Evolutionary conservation across 2,113 vertebrate genomes (phyloP), one percentile per base, ranked within the genome.

Genomic region (Aix galericulata): DNA sequence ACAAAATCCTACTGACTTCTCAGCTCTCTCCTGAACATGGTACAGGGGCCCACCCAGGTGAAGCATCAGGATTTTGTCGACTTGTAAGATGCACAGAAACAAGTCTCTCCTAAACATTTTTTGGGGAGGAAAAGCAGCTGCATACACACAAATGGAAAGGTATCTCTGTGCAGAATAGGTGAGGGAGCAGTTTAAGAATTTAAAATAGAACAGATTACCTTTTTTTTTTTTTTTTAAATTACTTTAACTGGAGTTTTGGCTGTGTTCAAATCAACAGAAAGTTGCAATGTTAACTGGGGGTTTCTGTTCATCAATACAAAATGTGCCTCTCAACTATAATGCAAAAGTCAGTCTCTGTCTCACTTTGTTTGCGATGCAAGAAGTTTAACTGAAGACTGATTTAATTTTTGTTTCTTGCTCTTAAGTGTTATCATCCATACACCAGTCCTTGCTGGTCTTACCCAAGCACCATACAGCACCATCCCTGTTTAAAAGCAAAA

Each of bases 251-350:
- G 38, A 64, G 23, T 27, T 63, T 82, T 40, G 21, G 23, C 44
- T 58, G 17, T 62, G 18, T 32, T 88, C 44, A 73, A 52, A 44
- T 64, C 12, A 26, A 76, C 42, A 68, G 42, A 66, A 86, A 21
- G 29, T 44, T 92, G 74, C 63, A 67, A 3, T 58, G 53, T 82
- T 69, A 78, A 80, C 11, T 2, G 4, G 25, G 56, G 32, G 4
- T 81, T 77, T 88, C 56, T 38, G 12, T 82, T 88, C 26, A 73
- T 79, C 60, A 84, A 6, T 88, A 69, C 46, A 89, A 93, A 96
- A 89, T 26, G 82, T 96, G 80, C 89, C 89, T 93, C 82, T 92
- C 58, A 44, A 79, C 56, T 78, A 46, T 60, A 91, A 91, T 82
- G 69, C 53, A 66, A 73, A 89, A 81, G 25, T 69, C 56, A 34